These are phyloP conservation scores for Boloria euphrosyne DNA, from an alignment of 2,888 invertebrate genomes.

Conservation along the genomic window DNA sequence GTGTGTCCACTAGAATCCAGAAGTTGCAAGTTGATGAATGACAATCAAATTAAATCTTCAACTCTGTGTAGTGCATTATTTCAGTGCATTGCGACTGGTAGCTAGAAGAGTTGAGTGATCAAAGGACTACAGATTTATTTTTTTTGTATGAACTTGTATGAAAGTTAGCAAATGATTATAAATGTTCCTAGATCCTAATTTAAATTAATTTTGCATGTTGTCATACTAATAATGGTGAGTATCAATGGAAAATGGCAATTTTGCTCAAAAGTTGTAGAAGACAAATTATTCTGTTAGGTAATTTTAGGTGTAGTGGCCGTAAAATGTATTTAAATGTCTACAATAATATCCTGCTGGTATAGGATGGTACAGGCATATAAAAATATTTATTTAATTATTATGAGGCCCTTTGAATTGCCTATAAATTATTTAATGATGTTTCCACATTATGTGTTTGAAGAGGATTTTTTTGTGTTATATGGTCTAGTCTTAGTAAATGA, in stretches of 20 bases:
- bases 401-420: background rate
- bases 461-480: background rate
- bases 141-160: conserved; percentile 68
- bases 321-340: conserved; percentile 37
- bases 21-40: conserved; percentile 84
- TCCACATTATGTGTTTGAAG: background rate
- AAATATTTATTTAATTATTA: background rate
- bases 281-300: conserved; percentile 16
- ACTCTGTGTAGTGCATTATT: conserved; percentile 20
- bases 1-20: conserved; percentile 84
- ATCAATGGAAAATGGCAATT: conserved; percentile 40
- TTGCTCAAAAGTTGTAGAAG: conserved; percentile 42
- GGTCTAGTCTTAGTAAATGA: background rate
- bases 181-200: conserved; percentile 67
- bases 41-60: conserved; percentile 47
- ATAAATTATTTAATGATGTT: background rate
- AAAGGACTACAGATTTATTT: conserved; percentile 61
- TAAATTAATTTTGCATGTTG: conserved; percentile 60
- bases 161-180: conserved; percentile 56
- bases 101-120: conserved; percentile 53
- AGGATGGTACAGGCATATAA: background rate
- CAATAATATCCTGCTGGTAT: conserved; percentile 7
- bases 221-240: conserved; percentile 39
- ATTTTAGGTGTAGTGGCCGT: conserved; percentile 20
- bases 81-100: conserved; percentile 49